phyloP scores from a whole-genome alignment of 1,140 invertebrate genomes.

The Formica selysi region DNA sequence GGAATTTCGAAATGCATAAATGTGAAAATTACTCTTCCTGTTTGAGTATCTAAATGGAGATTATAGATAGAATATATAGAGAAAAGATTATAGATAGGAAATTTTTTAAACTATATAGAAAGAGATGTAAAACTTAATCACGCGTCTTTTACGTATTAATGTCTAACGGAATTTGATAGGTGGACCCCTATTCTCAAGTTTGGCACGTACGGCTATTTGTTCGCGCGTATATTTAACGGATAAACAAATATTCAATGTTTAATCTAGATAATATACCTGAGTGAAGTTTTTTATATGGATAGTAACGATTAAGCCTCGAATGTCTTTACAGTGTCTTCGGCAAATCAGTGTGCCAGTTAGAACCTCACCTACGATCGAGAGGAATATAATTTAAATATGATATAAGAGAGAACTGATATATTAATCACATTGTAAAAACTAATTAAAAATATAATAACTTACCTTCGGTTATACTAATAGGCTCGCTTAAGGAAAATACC shows the following conservation, averaged over 20 bases:
- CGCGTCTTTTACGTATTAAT: neutral
- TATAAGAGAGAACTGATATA: conserved; percentile 24
- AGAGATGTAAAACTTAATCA: conserved; percentile 32
- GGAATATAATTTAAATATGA: conserved; percentile 41
- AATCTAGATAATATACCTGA: conserved; percentile 84
- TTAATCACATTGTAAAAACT: conserved; percentile 33
- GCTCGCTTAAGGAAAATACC: conserved; percentile 95
- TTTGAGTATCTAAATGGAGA: conserved; percentile 1
- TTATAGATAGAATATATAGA: neutral
- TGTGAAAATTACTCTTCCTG: neutral
- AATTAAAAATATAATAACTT: conserved; percentile 45
- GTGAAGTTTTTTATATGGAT: conserved; percentile 84
- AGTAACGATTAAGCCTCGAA: conserved; percentile 87
- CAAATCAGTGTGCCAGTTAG: conserved; percentile 90
- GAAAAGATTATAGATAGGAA: neutral
- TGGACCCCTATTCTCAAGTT: conserved; percentile 68
- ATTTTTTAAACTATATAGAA: conserved; percentile 10
- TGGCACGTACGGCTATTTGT: conserved; percentile 68
- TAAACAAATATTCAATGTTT: conserved; percentile 61
- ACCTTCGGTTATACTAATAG: conserved; percentile 91
- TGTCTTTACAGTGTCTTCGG: conserved; percentile 87
- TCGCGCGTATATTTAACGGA: neutral
- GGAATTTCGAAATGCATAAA: conserved; percentile 20
- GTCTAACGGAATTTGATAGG: conserved; percentile 13
- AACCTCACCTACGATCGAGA: conserved; percentile 86